Percentiles rank a stretch among this genome's conserved stretches.
These are phyloP conservation scores for Selene dorsalis DNA, from an alignment of 2,797 vertebrate genomes.

Conservation along the genomic window DNA sequence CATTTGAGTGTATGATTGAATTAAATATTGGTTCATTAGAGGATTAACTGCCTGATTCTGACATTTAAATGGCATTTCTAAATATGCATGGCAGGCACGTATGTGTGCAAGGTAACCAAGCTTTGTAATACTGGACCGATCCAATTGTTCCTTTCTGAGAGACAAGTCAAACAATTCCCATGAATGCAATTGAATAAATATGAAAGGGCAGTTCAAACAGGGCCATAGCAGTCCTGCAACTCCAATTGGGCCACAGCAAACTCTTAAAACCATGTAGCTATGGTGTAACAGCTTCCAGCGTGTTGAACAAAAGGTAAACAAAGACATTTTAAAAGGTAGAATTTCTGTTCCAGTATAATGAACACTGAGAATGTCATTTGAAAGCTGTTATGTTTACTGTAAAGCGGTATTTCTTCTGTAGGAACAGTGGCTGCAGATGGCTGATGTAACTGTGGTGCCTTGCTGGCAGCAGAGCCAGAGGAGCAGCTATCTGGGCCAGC, in stretches of 20 bases:
- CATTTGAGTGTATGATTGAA: slow-evolving; percentile 44
- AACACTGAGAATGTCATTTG: slow-evolving; percentile 20
- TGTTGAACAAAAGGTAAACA: slow-evolving; percentile 1
- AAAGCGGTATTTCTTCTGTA: slow-evolving; percentile 36
- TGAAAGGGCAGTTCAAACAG: slow-evolving; percentile 37
- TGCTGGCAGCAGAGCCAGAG: slow-evolving; percentile 48
- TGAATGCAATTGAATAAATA: slow-evolving; percentile 35
- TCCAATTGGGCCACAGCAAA: neutral
- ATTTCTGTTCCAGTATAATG: slow-evolving; percentile 25
- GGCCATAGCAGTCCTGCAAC: slow-evolving; percentile 27
- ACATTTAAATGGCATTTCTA: slow-evolving; percentile 76
- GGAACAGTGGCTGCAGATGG: slow-evolving; percentile 46
- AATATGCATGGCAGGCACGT: neutral
- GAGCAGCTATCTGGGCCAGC: slow-evolving; percentile 55
- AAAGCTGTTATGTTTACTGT: slow-evolving; percentile 28
- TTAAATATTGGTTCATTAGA: slow-evolving; percentile 44
- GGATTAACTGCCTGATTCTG: slow-evolving; percentile 50
- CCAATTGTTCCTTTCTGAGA: slow-evolving; percentile 41
- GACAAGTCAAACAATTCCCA: slow-evolving; percentile 28
- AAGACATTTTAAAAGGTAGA: neutral
- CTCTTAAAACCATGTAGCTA: neutral
- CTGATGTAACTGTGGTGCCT: slow-evolving; percentile 27
- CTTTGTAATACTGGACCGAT: slow-evolving; percentile 34
- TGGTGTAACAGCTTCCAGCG: neutral
- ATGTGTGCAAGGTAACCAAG: neutral